A percentile compares a stretch with the other conserved stretches of the same genome.
Evolutionary conservation across 2,113 vertebrate genomes (phyloP).

Genomic region (Podocnemis expansa): DNA sequence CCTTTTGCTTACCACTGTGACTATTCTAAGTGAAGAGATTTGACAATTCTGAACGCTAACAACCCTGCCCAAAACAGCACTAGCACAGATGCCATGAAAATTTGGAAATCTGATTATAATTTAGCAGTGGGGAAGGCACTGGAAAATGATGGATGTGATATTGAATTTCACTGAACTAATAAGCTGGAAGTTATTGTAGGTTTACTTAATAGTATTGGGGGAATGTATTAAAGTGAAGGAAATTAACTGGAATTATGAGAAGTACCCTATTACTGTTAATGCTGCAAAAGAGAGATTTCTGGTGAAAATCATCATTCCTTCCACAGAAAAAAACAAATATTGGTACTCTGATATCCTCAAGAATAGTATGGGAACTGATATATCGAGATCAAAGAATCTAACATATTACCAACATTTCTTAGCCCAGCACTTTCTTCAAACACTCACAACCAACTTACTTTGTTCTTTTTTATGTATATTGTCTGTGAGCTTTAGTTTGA

Average conservation of each 20-base stretch:
- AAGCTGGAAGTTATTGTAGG: neutral
- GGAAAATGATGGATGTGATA: neutral
- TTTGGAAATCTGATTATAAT: slow-evolving; percentile 34
- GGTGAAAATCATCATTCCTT: neutral
- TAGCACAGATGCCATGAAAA: slow-evolving; percentile 3
- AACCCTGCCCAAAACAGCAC: neutral
- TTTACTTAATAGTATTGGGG: neutral
- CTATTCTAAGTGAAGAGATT: neutral
- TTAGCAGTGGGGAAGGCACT: neutral
- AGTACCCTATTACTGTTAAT: neutral
- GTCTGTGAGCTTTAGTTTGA: neutral
- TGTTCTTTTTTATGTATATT: neutral
- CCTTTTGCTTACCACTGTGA: neutral
- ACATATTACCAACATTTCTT: neutral
- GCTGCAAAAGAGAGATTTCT: neutral
- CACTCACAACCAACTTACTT: neutral
- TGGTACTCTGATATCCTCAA: neutral
- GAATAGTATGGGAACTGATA: neutral
- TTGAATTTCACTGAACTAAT: neutral
- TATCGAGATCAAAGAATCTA: neutral
- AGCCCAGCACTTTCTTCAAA: neutral
- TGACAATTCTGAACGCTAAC: neutral
- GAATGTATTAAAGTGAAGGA: neutral
- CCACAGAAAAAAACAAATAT: neutral
- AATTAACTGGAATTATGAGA: neutral